Base-by-base conservation (phyloP, 2,797 vertebrate species). In the Serranus cabrilla region DNA sequence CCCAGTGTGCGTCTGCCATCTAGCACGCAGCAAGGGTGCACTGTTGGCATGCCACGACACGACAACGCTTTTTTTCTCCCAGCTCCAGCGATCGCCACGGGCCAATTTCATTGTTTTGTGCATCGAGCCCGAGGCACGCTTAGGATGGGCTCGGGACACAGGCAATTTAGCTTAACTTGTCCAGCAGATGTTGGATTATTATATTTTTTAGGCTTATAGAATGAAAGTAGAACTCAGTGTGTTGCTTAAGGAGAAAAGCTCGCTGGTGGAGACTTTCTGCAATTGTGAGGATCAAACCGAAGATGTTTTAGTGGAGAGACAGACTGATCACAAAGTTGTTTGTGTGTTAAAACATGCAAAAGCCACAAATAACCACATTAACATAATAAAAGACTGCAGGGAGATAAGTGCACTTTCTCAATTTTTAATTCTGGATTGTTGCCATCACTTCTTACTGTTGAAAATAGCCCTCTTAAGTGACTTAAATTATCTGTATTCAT, bases 1-100 rank as follows among this genome's bases (percentile, higher is more conserved):
- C 91, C 92, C 85, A 84, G 89, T 89, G 85, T 76, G 88, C 82
- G 78, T 91, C 91, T 87, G 88, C 92, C 91, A 93, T 93, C 92
- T 89, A 89, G 85, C 87, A 91, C 90, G 73, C 92, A 92, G 91
- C 86, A 75, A 87, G 91, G 83, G 90, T 87, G 82, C 84, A 70
- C 88, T 67, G 87, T 57, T 83, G 87, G 87, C 84, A 82, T 66
- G 81, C 76, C 67, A 77, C 64, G 23, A 64, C 86, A 87, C 75
- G 18, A 76, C 85, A 75, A 52, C 37, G 43, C 67, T 78, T 74
- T 63, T 47, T 72, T 56, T 45, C 21, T 42, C 45, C 43, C 79
- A 40, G 78, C 71, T 69, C 66, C 69, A 52, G 57, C 18, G 18
- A 59, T 43, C 60, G 61, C 77, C 77, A 42, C 23, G 11, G 67